Evolutionary conservation across 2,888 invertebrate genomes (phyloP).

Genomic region (Harpalus rubripes): DNA sequence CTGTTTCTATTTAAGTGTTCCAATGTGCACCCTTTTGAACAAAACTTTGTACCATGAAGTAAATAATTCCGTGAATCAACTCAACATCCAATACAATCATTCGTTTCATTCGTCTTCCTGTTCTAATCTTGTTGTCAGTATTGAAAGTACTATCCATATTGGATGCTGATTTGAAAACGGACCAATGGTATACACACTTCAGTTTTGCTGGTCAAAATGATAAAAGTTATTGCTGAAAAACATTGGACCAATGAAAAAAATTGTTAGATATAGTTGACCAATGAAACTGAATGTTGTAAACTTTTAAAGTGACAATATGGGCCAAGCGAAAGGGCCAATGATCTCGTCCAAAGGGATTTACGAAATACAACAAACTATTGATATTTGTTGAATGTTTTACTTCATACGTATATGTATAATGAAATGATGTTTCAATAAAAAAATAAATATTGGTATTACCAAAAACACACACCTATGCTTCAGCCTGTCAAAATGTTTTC

Average conservation of each 20-base stretch:
- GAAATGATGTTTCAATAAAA: slow-evolving; percentile 76
- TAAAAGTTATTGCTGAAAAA: background rate
- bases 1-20: slow-evolving; percentile 43
- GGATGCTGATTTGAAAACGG: slow-evolving; percentile 25
- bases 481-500: too few relatives aligned
- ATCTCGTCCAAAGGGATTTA: slow-evolving; percentile 75
- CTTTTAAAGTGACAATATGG: slow-evolving; percentile 64
- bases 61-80: background rate
- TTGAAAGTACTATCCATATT: slow-evolving; percentile 26
- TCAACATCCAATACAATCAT: slow-evolving; percentile 6
- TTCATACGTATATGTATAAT: slow-evolving; percentile 76
- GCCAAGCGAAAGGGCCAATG: slow-evolving; percentile 65
- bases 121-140: background rate
- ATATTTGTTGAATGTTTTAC: slow-evolving; percentile 75
- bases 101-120: slow-evolving; percentile 1
- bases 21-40: slow-evolving; percentile 46
- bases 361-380: slow-evolving; percentile 64
- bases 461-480: background rate
- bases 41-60: slow-evolving; percentile 38
- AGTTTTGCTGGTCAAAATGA: background rate
- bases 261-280: slow-evolving; percentile 10
- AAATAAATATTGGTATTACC: slow-evolving; percentile 72
- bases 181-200: background rate
- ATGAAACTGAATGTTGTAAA: slow-evolving; percentile 15
- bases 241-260: slow-evolving; percentile 6